A percentile compares a stretch with the other conserved stretches of the same genome.
Conservation (phyloP, 2,113 vertebrate genomes). For the Anser cygnoides region DNA sequence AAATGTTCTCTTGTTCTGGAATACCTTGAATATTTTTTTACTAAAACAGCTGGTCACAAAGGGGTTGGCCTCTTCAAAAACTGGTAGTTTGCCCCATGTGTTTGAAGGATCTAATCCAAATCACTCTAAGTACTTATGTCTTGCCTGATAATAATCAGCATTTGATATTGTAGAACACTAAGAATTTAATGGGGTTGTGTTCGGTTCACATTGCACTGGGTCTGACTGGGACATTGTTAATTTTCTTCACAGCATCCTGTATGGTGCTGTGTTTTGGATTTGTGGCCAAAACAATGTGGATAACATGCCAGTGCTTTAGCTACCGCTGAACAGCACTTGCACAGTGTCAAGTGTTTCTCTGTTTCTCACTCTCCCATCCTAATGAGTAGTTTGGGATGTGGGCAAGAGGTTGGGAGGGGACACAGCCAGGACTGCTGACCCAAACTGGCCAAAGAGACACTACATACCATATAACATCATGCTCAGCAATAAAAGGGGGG, state of each 20-base stretch:
- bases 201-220: neutral
- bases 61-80: neutral
- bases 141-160: neutral
- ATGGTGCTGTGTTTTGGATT: neutral
- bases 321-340: neutral
- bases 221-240: neutral
- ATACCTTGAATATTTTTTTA: neutral
- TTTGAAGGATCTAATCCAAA: neutral
- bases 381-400: neutral
- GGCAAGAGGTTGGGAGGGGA: neutral
- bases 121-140: neutral
- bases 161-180: neutral
- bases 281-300: neutral
- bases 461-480: rapidly evolving
- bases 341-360: neutral
- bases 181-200: neutral
- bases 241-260: neutral
- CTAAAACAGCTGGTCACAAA: neutral
- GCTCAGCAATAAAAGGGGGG: neutral
- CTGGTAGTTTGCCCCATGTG: neutral
- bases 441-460: neutral
- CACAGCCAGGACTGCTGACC: neutral
- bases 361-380: neutral
- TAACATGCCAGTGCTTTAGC: neutral
- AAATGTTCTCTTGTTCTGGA: neutral